phyloP scores from a whole-genome alignment of 2,113 vertebrate species.

The human region GRCh38 chr9:17004501-17005000 shows the following conservation, averaged over 20 bases:
- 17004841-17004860: slow-evolving; percentile 62
- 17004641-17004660: background rate
- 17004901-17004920: slow-evolving; percentile 72
- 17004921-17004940: slow-evolving; percentile 79
- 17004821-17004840: slow-evolving; percentile 16
- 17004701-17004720: slow-evolving; percentile 32
- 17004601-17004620: slow-evolving; percentile 46
- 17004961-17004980: slow-evolving; percentile 65
- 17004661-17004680: background rate
- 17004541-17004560: slow-evolving; percentile 15
- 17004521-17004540: slow-evolving; percentile 57
- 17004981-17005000: slow-evolving; percentile 62
- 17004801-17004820: background rate
- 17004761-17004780: background rate
- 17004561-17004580: slow-evolving; percentile 55
- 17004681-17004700: background rate
- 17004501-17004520: slow-evolving; percentile 65
- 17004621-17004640: background rate
- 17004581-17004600: slow-evolving; percentile 27
- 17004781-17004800: background rate
- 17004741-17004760: background rate
- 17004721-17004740: background rate
- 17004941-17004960: slow-evolving; percentile 73
- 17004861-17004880: slow-evolving; percentile 77
- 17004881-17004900: slow-evolving; percentile 75